Percentiles rank a stretch among this genome's conserved stretches.
phyloP scores from a whole-genome alignment of 2,797 vertebrate genomes.

The Numenius phaeopus region DNA sequence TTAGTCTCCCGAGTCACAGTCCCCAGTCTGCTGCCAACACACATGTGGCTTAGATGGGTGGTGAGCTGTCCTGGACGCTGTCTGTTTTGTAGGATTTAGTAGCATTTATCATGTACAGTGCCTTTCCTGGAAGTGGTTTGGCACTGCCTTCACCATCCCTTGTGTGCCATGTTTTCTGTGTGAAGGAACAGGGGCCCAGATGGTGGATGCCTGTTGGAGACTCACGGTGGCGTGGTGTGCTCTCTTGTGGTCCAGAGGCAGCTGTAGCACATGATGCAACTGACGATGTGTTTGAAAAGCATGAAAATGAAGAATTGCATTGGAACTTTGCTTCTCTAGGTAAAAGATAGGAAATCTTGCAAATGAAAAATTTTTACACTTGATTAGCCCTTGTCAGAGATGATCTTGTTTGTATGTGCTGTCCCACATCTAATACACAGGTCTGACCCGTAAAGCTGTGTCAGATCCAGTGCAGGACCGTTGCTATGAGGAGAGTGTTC shows the following conservation, averaged over 20 bases:
- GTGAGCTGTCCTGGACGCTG: not conserved
- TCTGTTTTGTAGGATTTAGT: not conserved
- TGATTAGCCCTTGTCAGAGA: not conserved
- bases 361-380: not conserved
- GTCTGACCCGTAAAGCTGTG: not conserved
- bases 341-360: not conserved
- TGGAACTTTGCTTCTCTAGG: not conserved
- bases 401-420: not conserved
- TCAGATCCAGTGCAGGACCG: not conserved
- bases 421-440: too few species aligned
- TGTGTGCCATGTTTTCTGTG: not conserved
- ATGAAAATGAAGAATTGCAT: not conserved
- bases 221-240: rapidly evolving
- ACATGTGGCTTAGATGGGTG: not conserved
- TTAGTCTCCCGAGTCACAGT: not conserved
- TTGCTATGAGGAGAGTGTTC: not conserved
- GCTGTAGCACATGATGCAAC: not conserved
- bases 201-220: rapidly evolving
- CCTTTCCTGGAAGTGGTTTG: not conserved
- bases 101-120: not conserved
- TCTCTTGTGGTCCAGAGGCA: not conserved
- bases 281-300: not conserved
- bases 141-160: not conserved
- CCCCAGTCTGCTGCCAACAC: not conserved
- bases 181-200: rapidly evolving